Percentiles rank a stretch among this genome's conserved stretches.
These are phyloP conservation scores for Tipula confusa DNA, from an alignment of 2,888 invertebrate species.

Conservation along the genomic window DNA sequence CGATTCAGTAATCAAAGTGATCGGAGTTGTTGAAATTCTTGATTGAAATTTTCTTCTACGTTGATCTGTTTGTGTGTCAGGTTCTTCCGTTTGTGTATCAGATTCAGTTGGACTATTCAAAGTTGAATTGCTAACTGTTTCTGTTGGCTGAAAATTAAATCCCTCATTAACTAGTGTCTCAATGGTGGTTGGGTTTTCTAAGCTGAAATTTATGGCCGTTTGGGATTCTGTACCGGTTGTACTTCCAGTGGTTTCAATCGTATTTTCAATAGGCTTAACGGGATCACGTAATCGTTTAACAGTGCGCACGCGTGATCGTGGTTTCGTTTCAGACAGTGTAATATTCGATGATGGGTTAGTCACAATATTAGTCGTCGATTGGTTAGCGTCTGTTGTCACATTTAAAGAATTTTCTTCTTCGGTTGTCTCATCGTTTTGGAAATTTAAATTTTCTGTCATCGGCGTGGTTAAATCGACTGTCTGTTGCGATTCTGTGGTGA, in stretches of 20 bases:
- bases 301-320: not conserved
- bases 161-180: not conserved
- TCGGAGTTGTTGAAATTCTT: not conserved
- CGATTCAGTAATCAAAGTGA: not conserved
- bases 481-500: not conserved
- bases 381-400: not conserved
- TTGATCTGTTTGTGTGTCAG: not conserved
- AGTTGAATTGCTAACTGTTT: not conserved
- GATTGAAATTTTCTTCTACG: not conserved
- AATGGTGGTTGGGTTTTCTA: not conserved
- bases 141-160: not conserved
- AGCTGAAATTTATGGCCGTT: not conserved
- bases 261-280: not conserved
- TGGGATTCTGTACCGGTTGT: not conserved
- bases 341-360: not conserved
- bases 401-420: not conserved
- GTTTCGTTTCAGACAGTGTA: not conserved
- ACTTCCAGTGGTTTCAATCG: not conserved
- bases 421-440: not conserved
- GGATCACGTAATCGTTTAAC: not conserved
- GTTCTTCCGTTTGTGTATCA: not conserved
- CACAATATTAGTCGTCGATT: not conserved
- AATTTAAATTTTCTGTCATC: not conserved
- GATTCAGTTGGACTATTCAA: not conserved
- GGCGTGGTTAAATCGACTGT: not conserved